Conservation (phyloP, 1,140 invertebrate genomes). For the Drosophila pallidifrons region DNA sequence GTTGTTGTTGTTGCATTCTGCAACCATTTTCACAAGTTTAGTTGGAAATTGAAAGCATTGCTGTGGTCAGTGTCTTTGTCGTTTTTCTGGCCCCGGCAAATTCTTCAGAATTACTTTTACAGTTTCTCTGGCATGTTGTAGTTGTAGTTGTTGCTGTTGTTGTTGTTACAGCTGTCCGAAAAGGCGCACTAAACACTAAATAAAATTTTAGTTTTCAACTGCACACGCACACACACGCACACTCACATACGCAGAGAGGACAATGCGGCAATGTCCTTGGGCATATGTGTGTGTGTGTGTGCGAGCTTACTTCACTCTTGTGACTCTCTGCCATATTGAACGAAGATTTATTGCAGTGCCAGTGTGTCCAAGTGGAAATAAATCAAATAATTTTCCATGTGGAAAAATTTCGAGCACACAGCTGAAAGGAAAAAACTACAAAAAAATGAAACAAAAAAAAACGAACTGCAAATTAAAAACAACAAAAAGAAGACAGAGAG, state of each 20-base stretch:
- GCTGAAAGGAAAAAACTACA: slow-evolving; percentile 17
- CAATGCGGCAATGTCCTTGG: slow-evolving; percentile 71
- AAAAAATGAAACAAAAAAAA: neutral
- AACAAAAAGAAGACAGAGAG: slow-evolving; percentile 38
- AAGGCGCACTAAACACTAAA: slow-evolving; percentile 82
- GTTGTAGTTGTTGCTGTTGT: slow-evolving; percentile 42
- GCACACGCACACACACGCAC: slow-evolving; percentile 47
- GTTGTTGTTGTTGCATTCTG: slow-evolving; percentile 29
- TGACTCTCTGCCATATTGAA: slow-evolving; percentile 78
- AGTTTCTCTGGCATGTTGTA: slow-evolving; percentile 37
- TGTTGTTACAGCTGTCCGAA: slow-evolving; percentile 71
- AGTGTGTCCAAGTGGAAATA: slow-evolving; percentile 84
- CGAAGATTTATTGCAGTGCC: slow-evolving; percentile 84
- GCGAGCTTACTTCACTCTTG: slow-evolving; percentile 6
- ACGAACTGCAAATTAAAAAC: slow-evolving; percentile 43
- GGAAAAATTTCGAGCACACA: slow-evolving; percentile 77
- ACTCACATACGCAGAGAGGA: slow-evolving; percentile 17
- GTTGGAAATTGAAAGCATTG: slow-evolving; percentile 75
- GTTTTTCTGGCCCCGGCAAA: slow-evolving; percentile 50
- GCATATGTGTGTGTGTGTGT: slow-evolving; percentile 48
- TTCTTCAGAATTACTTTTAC: slow-evolving; percentile 69
- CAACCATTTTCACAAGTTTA: slow-evolving; percentile 54
- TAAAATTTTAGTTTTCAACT: slow-evolving; percentile 82
- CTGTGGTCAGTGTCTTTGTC: slow-evolving; percentile 58
- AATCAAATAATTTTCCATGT: slow-evolving; percentile 84